A percentile compares a stretch with the other conserved stretches of the same genome.
Conservation (phyloP, 2,888 invertebrate genomes). For the Apamea sordens region DNA sequence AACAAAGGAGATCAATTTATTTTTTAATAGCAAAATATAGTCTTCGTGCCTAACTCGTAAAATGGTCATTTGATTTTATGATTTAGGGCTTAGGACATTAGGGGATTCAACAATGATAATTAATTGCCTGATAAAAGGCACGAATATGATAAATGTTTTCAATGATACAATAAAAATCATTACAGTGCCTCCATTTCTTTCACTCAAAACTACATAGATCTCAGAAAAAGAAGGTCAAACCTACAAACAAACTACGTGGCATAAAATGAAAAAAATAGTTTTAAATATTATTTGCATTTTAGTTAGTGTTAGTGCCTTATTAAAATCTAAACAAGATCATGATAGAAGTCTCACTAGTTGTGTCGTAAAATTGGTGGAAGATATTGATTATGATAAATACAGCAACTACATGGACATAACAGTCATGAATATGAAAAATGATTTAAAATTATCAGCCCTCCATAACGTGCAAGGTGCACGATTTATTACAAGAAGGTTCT, state of each 20-base stretch:
- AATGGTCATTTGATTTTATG: no score
- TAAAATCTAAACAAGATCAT: conserved; percentile 25
- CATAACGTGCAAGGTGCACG: conserved; percentile 37
- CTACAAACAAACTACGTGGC: conserved; percentile 1
- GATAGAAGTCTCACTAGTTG: conserved; percentile 50
- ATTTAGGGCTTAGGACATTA: no score
- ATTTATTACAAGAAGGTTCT: conserved; percentile 65
- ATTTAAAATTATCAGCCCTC: no score
- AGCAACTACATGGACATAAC: no score
- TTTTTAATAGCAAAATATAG: neutral
- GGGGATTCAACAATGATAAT: no score
- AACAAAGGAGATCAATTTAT: neutral
- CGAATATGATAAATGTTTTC: no score
- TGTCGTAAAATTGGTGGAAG: conserved; percentile 48
- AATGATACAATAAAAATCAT: no score
- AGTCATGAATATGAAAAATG: no score
- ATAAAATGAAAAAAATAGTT: conserved; percentile 7
- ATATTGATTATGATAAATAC: no score
- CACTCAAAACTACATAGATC: no score
- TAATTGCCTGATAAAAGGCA: no score
- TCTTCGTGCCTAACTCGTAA: neutral
- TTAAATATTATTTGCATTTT: conserved; percentile 2
- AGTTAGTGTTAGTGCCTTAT: conserved; percentile 10
- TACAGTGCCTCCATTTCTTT: no score
- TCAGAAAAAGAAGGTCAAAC: neutral